These are phyloP conservation scores for Herpailurus yagouaroundi DNA, from an alignment of 2,113 vertebrate genomes.

Conservation along the genomic window DNA sequence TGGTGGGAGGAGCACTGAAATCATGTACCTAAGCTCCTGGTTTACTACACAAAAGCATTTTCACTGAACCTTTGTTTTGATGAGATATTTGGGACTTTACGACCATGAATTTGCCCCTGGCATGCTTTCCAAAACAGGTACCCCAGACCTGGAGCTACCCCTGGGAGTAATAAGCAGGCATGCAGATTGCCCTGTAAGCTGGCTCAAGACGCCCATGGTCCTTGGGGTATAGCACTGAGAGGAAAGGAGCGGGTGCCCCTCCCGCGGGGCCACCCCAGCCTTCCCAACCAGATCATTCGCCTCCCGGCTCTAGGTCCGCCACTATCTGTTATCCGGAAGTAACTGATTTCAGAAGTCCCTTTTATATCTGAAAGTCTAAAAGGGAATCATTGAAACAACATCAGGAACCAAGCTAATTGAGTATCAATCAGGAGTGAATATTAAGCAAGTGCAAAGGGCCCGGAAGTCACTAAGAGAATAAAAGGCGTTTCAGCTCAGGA, in stretches of 20 bases:
- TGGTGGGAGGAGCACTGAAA: neutral
- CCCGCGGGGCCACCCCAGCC: neutral
- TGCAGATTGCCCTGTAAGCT: neutral
- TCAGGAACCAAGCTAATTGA: slow-evolving; percentile 7
- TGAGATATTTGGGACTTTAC: neutral
- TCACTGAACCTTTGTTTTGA: neutral
- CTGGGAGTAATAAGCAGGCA: neutral
- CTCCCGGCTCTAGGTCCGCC: neutral
- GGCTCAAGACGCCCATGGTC: neutral
- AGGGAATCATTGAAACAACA: neutral
- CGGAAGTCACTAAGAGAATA: slow-evolving; percentile 24
- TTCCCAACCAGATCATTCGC: neutral
- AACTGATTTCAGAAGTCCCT: neutral
- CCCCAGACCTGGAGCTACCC: neutral
- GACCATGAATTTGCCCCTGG: neutral
- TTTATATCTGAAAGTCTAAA: slow-evolving; percentile 46
- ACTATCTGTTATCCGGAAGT: neutral
- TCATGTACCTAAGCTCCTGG: neutral
- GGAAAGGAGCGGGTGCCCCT: neutral
- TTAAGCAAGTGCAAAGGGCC: slow-evolving; percentile 32
- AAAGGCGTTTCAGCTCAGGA: neutral
- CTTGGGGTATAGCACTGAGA: neutral
- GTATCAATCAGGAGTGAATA: slow-evolving; percentile 22
- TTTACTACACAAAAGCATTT: neutral
- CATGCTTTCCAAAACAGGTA: neutral